These are phyloP conservation scores for Quadriops clusia DNA, from an alignment of 2,888 invertebrate genomes.

Conservation along the genomic window DNA sequence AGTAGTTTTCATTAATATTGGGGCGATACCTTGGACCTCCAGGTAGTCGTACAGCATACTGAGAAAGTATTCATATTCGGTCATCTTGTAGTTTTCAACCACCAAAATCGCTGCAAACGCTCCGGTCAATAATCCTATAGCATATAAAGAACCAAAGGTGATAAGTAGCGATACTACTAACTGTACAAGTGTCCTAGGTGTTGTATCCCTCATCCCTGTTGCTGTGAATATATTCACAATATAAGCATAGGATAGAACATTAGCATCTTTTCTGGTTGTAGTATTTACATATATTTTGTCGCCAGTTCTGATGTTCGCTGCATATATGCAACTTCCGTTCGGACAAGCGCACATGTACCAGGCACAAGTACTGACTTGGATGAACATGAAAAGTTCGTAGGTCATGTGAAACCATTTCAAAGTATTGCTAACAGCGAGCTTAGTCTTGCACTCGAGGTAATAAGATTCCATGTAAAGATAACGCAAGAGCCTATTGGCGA, in stretches of 20 bases:
- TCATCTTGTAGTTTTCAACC: conserved; percentile 12
- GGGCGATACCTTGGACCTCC: conserved; percentile 14
- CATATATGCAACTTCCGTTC: too few relatives aligned
- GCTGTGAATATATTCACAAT: conserved; percentile 14
- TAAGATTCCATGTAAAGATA: too few relatives aligned
- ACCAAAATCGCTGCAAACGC: conserved; percentile 14
- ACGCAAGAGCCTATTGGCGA: too few relatives aligned
- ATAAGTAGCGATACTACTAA: conserved; percentile 10
- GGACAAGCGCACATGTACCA: too few relatives aligned
- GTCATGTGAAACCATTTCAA: too few relatives aligned
- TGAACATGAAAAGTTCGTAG: too few relatives aligned
- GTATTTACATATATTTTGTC: conserved; percentile 1
- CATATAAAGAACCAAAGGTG: conserved; percentile 5
- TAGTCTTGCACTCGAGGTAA: too few relatives aligned
- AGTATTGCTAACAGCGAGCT: too few relatives aligned
- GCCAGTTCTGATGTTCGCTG: not conserved
- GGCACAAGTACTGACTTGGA: too few relatives aligned
- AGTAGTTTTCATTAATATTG: conserved; percentile 36
- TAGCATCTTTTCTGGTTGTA: conserved; percentile 3
- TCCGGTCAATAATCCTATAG: conserved; percentile 10
- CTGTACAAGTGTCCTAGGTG: conserved; percentile 9
- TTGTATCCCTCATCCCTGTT: conserved; percentile 9
- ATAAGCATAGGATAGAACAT: conserved; percentile 12
- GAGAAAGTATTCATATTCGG: conserved; percentile 14
- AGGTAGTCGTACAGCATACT: conserved; percentile 12